Evolutionary conservation across 2,113 vertebrate species (phyloP).

Genomic region (Leucopsar rothschildi): DNA sequence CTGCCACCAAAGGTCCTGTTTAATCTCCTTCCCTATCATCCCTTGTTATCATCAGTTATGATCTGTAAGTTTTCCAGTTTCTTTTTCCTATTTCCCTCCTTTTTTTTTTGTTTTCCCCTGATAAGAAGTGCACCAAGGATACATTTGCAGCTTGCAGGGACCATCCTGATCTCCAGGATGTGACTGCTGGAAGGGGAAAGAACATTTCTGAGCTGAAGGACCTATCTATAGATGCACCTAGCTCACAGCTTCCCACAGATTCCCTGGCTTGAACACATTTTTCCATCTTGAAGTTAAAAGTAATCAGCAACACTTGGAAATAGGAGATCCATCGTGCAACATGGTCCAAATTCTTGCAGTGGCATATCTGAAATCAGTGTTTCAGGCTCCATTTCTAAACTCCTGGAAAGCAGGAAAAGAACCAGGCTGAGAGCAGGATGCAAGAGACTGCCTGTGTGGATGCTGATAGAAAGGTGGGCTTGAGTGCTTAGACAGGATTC

Average conservation of each 20-base stretch:
- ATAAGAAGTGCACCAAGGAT: background rate
- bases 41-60: background rate
- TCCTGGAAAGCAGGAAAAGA: background rate
- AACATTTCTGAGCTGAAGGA: background rate
- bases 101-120: background rate
- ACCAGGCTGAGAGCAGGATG: background rate
- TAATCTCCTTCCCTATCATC: background rate
- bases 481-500: background rate
- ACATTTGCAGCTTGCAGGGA: background rate
- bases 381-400: background rate
- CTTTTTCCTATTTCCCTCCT: background rate
- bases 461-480: background rate
- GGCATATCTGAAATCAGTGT: background rate
- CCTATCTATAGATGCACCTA: background rate
- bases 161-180: background rate
- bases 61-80: background rate
- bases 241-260: background rate
- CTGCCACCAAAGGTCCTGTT: background rate
- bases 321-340: background rate
- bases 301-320: background rate
- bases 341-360: background rate
- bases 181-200: background rate
- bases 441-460: background rate
- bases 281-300: background rate
- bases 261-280: background rate